Percentiles rank a stretch among this genome's conserved stretches.
phyloP scores from a whole-genome alignment of 2,797 vertebrate genomes.

The Pteropus rufus region DNA sequence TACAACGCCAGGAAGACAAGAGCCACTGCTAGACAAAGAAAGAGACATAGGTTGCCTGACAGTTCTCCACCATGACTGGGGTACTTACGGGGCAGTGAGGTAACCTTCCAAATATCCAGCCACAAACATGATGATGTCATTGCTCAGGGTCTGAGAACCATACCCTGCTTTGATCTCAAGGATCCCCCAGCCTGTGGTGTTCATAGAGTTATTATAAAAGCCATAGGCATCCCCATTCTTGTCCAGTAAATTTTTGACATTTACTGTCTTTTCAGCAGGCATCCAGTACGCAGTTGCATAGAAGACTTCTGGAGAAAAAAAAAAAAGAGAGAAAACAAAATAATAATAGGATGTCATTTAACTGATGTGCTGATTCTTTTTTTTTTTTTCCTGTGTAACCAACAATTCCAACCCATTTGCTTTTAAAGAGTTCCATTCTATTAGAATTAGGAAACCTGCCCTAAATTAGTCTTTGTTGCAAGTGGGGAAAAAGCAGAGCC shows the following conservation, averaged over 20 bases:
- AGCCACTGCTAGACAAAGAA: not conserved
- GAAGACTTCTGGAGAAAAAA: conserved; percentile 65
- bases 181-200: conserved; percentile 90
- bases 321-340: not conserved
- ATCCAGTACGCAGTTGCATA: conserved; percentile 91
- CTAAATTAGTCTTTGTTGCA: not conserved
- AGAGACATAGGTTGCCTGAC: not conserved
- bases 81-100: conserved; percentile 91
- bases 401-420: not conserved
- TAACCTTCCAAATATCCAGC: conserved; percentile 94
- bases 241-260: conserved; percentile 87
- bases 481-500: not conserved
- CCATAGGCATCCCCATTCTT: conserved; percentile 88
- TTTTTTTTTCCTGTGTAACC: not conserved
- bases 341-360: not conserved
- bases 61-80: not conserved
- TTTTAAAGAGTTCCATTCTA: not conserved
- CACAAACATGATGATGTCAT: conserved; percentile 88
- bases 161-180: conserved; percentile 92
- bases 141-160: conserved; percentile 82
- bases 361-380: not conserved
- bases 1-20: not conserved
- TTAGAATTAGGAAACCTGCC: not conserved
- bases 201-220: conserved; percentile 89
- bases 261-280: conserved; percentile 79